These are phyloP conservation scores for Ormyrus nitidulus DNA, from an alignment of 2,888 invertebrate species.

Conservation along the genomic window DNA sequence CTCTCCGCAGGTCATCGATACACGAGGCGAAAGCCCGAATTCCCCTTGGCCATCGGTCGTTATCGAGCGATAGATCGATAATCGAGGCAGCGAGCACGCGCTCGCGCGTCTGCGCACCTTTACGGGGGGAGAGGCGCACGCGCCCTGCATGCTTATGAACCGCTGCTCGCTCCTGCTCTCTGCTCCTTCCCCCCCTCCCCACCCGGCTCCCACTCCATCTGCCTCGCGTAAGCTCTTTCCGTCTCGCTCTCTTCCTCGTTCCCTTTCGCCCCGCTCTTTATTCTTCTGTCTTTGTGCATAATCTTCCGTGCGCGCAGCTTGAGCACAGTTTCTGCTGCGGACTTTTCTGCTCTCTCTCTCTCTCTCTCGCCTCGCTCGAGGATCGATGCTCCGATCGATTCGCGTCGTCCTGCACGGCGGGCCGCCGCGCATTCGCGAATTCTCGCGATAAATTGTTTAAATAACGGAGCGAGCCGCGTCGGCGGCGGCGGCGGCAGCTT, in stretches of 20 bases:
- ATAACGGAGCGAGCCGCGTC: no score
- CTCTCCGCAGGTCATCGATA: slow-evolving; percentile 55
- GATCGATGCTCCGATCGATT: background rate
- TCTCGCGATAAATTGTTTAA: no score
- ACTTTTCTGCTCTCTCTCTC: background rate
- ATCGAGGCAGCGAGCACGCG: slow-evolving; percentile 33
- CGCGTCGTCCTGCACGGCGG: no score
- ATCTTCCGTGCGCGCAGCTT: background rate
- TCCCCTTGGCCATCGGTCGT: slow-evolving; percentile 43
- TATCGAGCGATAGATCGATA: slow-evolving; percentile 57
- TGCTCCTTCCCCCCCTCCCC: slow-evolving; percentile 36
- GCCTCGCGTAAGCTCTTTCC: background rate
- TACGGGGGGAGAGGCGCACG: slow-evolving; percentile 56
- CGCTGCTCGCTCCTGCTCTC: slow-evolving; percentile 4
- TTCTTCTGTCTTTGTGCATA: background rate
- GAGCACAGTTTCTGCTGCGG: background rate
- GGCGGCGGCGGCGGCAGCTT: no score
- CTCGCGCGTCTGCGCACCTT: slow-evolving; percentile 37
- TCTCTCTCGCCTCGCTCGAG: background rate
- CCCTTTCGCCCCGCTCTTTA: slow-evolving; percentile 7
- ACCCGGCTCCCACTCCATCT: background rate
- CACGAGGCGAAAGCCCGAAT: slow-evolving; percentile 30
- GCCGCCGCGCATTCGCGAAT: no score
- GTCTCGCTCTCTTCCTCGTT: slow-evolving; percentile 5
- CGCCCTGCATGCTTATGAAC: slow-evolving; percentile 56